Percentiles rank a stretch among this genome's conserved stretches.
phyloP scores from a whole-genome alignment of 2,113 vertebrate genomes.

The Macaca nemestrina region DNA sequence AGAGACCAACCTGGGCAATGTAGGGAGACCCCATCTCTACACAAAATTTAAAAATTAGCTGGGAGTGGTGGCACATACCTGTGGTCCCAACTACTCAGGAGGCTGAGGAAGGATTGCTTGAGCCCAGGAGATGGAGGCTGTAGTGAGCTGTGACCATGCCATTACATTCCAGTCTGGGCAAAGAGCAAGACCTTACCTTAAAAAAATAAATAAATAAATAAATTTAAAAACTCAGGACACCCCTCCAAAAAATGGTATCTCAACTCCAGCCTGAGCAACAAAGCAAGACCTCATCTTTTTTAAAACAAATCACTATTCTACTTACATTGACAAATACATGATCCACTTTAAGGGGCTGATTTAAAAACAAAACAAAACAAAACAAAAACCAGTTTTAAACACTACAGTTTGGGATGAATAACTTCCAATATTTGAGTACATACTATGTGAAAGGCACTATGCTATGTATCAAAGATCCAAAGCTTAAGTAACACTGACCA shows the following conservation, averaged over 20 bases:
- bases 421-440: not conserved
- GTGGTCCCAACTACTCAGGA: too few relatives aligned
- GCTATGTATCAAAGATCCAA: not conserved
- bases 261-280: not conserved
- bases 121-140: too few relatives aligned
- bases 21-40: too few relatives aligned
- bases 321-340: not conserved
- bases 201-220: too few relatives aligned
- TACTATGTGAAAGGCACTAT: not conserved
- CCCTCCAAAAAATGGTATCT: not conserved
- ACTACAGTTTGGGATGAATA: not conserved
- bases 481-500: not conserved
- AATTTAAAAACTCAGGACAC: not conserved
- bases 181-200: too few relatives aligned
- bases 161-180: too few relatives aligned
- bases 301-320: not conserved
- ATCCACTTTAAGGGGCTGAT: not conserved
- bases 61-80: too few relatives aligned
- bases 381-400: not conserved
- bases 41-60: too few relatives aligned
- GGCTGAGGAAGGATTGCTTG: too few relatives aligned
- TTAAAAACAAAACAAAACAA: not conserved
- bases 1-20: too few relatives aligned
- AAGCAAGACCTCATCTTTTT: not conserved
- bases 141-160: too few relatives aligned